Conservation (phyloP, 92 coral and sea anemone species). For the Scolanthus callimorphus region DNA sequence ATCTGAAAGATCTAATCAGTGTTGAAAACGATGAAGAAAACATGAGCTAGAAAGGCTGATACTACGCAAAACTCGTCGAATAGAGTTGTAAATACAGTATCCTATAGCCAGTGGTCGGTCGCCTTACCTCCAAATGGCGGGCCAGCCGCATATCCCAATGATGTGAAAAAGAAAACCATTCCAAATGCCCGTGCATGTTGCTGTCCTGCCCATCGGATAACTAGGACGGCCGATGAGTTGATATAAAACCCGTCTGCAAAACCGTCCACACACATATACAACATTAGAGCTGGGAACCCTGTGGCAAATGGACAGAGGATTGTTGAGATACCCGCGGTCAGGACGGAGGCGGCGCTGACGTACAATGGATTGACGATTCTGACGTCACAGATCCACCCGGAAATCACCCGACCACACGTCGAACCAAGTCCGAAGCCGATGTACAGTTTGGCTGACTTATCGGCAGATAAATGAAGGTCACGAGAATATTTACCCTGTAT, state of each 20-base stretch:
- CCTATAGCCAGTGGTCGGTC: no score
- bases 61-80: no score
- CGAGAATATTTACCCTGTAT: no score
- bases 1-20: no score
- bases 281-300: background rate
- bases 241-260: background rate
- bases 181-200: background rate
- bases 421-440: background rate
- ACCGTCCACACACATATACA: background rate
- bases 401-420: background rate
- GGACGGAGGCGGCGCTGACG: no score
- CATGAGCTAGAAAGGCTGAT: no score
- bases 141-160: background rate
- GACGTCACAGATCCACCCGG: background rate
- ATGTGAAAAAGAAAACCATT: no score
- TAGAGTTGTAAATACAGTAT: no score
- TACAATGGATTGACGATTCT: background rate
- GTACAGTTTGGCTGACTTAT: background rate
- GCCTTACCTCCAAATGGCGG: background rate
- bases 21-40: no score
- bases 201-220: background rate
- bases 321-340: background rate
- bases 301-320: background rate
- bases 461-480: no score
- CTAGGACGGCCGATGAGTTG: background rate